These are phyloP conservation scores for Pholis gunnellus DNA, from an alignment of 2,113 vertebrate species.

Conservation along the genomic window DNA sequence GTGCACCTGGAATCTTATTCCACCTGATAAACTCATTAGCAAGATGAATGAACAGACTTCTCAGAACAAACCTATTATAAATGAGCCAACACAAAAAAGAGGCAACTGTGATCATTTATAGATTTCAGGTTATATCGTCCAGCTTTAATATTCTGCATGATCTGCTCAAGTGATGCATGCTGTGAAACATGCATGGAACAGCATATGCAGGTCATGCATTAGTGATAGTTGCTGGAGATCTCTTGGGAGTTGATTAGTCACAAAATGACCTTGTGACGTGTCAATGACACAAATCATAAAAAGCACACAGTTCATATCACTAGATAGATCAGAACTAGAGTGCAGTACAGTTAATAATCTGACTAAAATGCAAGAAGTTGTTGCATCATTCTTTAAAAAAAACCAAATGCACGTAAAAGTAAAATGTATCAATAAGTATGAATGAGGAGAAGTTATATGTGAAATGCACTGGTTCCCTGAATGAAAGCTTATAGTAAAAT, in stretches of 20 bases:
- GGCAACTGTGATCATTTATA: not conserved
- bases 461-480: not conserved
- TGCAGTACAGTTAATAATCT: not conserved
- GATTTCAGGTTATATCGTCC: not conserved
- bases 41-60: not conserved
- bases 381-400: not conserved
- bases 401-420: not conserved
- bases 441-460: not conserved
- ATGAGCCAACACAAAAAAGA: not conserved
- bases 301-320: slow-evolving; percentile 8
- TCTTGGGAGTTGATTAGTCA: slow-evolving; percentile 36
- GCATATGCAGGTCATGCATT: slow-evolving; percentile 65
- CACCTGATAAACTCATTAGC: not conserved
- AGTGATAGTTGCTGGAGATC: slow-evolving; percentile 51
- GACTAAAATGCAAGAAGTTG: not conserved
- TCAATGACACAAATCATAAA: slow-evolving; percentile 55
- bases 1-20: not conserved
- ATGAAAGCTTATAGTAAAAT: not conserved
- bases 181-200: slow-evolving; percentile 63
- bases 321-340: not conserved
- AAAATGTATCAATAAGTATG: not conserved
- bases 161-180: slow-evolving; percentile 5
- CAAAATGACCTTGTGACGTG: slow-evolving; percentile 54
- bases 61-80: not conserved
- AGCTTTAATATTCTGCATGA: slow-evolving; percentile 17